phyloP scores from a whole-genome alignment of 2,113 vertebrate species.

The Pterophyllum scalare region DNA sequence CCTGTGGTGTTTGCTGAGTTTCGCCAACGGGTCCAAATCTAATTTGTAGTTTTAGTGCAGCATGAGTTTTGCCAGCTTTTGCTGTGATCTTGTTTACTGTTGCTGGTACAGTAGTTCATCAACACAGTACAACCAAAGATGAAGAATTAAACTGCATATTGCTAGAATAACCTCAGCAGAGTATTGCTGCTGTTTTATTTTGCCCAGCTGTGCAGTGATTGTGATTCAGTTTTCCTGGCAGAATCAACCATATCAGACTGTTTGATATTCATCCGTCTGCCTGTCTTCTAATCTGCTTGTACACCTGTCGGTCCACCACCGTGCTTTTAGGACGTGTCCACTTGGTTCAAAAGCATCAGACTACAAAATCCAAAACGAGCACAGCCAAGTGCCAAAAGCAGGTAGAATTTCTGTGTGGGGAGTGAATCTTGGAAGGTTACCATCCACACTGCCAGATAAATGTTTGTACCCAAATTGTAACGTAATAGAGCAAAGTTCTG shows the following conservation, averaged over 20 bases:
- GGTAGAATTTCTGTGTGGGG: not conserved
- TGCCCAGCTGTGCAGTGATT: conserved; percentile 7
- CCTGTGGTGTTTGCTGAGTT: not conserved
- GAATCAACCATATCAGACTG: conserved; percentile 2
- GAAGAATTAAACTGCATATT: conserved; percentile 15
- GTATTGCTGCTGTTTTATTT: not conserved
- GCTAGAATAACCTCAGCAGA: not conserved
- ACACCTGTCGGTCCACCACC: not conserved
- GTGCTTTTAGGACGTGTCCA: not conserved
- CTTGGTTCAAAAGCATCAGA: not conserved
- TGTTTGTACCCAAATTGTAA: not conserved
- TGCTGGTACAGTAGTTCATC: not conserved
- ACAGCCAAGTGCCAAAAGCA: not conserved
- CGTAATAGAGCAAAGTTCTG: not conserved
- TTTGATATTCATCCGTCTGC: not conserved
- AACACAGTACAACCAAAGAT: not conserved
- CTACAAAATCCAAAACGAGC: not conserved
- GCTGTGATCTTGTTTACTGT: conserved; percentile 12
- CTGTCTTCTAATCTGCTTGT: not conserved
- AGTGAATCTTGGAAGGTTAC: not conserved
- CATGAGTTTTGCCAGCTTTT: conserved; percentile 15
- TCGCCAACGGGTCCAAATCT: not conserved
- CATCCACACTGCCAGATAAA: not conserved
- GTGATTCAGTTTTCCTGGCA: not conserved
- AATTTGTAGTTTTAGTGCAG: not conserved